phyloP scores from a whole-genome alignment of 1,140 invertebrate genomes.

The Epicauta chinensis region DNA sequence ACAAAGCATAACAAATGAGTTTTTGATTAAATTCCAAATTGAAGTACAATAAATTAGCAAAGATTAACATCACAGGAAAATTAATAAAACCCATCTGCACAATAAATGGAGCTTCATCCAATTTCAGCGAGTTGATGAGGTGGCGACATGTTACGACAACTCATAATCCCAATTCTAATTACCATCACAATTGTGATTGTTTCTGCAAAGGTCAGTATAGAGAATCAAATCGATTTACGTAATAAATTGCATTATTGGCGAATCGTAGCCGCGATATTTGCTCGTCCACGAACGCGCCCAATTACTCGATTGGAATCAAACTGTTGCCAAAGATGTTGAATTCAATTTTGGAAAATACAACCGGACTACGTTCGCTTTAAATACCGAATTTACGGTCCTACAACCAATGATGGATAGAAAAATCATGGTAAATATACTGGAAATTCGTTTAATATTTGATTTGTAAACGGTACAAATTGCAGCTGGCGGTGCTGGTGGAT shows the following conservation, averaged over 20 bases:
- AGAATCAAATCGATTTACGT: no score
- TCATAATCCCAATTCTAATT: no score
- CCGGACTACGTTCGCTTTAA: slow-evolving; percentile 1
- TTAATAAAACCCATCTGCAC: slow-evolving; percentile 4
- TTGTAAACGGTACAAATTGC: neutral
- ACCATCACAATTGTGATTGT: no score
- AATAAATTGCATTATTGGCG: no score
- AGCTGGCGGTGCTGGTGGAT: neutral
- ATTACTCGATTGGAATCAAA: slow-evolving; percentile 1
- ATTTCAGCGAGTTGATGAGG: no score
- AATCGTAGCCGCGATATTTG: neutral
- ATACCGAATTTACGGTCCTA: neutral
- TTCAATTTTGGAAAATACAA: slow-evolving; percentile 8
- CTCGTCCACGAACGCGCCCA: slow-evolving; percentile 2
- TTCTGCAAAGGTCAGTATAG: no score
- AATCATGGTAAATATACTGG: slow-evolving; percentile 2
- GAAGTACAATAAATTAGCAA: no score
- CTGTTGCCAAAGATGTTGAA: neutral
- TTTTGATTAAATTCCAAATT: no score
- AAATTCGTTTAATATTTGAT: neutral
- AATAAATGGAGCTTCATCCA: no score
- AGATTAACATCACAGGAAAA: neutral
- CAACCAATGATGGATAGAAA: neutral
- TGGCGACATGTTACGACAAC: no score
- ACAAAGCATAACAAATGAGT: neutral